Evolutionary conservation across 2,888 invertebrate species (phyloP), one percentile per base, ranked within the genome.

Genomic region (Xestobium rufovillosum): DNA sequence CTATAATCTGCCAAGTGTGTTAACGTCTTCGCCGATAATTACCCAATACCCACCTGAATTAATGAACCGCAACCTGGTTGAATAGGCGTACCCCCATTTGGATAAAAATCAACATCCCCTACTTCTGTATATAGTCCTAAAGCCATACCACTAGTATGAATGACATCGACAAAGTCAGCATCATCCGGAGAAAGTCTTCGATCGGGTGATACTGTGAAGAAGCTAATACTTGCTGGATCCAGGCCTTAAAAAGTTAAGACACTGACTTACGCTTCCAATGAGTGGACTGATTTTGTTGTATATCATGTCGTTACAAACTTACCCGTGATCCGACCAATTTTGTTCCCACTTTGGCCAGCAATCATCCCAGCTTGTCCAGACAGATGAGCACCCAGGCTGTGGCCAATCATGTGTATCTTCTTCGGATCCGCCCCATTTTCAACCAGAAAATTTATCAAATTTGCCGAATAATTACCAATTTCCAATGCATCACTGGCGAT

Each of bases 51-150:
- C 43, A 58, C 57, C 34, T 67, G 59, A n/a, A 64, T 61, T 1
- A 59, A 4, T 16, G 72, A 69, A 4, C 67, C 65, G 53, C 83
- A 83, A 1, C 83, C 83, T 0, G 83, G 83, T 52, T 85, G 85
- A 0, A 69, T 68, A 1, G 78, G 68, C 17, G 50, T 60, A 0
- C 84, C 85, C 9, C 75, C 73, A 56, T 85, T 84, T 1, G 84
- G 84, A 63, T 80, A 85, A 55, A 83, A 84, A 60, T 85, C 85
- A 0, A 66, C 78, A 53, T 82, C 75, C 0, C 85, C 85, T 11
- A 80, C 68, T 3, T 80, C 70, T 15, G 57, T 50, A n/a, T 55
- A 51, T 45, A 77, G 73, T 0, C 83, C 83, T 19, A 76, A 66
- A 27, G 75, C 65, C 0, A 83, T 83, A 1, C 73, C 76, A 48